Evolutionary conservation across 2,113 vertebrate species (phyloP).

Genomic region (Rhinolophus sinicus): DNA sequence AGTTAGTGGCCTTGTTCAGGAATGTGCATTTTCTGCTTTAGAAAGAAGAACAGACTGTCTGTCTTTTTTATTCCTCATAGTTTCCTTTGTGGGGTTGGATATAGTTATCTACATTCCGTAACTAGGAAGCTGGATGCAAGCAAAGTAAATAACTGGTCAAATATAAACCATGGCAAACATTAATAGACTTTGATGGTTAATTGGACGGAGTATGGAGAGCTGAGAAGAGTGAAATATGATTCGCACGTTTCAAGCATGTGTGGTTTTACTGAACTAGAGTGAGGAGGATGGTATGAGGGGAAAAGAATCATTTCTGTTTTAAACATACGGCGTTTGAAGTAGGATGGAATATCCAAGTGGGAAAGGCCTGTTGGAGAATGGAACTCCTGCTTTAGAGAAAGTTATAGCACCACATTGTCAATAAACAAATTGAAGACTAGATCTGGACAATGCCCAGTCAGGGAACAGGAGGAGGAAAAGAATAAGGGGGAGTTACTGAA

Average conservation of each 20-base stretch:
- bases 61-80: background rate
- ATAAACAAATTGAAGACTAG: background rate
- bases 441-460: background rate
- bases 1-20: background rate
- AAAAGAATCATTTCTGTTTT: background rate
- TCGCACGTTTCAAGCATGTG: background rate
- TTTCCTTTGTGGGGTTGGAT: constrained; percentile 25
- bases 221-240: background rate
- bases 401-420: background rate
- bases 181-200: background rate
- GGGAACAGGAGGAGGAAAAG: background rate
- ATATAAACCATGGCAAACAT: background rate
- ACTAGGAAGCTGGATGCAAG: background rate
- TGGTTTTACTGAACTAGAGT: background rate
- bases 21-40: background rate
- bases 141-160: constrained; percentile 33
- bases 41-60: background rate
- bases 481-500: background rate
- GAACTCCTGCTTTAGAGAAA: background rate
- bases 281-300: background rate
- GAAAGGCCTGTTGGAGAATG: background rate
- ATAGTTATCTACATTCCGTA: constrained; percentile 6
- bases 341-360: background rate
- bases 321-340: background rate
- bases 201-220: background rate